Conservation (phyloP, 1,140 invertebrate genomes). For the Neodiprion virginianus region DNA sequence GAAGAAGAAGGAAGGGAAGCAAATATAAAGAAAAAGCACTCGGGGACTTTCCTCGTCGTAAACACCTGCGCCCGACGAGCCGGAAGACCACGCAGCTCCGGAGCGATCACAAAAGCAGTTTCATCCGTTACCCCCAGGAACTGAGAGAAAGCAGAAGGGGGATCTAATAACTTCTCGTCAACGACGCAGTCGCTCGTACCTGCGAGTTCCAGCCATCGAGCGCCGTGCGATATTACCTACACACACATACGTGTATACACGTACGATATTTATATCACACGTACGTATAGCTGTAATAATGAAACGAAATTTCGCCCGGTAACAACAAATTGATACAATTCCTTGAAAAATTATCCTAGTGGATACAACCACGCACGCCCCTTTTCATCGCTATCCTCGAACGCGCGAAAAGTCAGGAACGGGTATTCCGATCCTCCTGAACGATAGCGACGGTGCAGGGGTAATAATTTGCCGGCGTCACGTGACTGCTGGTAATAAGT, state of each 20-base stretch:
- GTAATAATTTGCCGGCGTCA: neutral
- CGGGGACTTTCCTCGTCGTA: constrained; percentile 10
- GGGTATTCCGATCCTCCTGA: neutral
- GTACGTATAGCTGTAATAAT: too few species aligned
- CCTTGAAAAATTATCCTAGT: too few species aligned
- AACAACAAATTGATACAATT: too few species aligned
- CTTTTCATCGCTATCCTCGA: too few species aligned
- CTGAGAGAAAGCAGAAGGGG: neutral
- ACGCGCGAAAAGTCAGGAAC: neutral
- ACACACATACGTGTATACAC: too few species aligned
- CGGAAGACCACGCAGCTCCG: constrained; percentile 7
- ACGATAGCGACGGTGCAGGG: neutral
- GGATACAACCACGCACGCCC: too few species aligned
- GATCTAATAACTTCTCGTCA: constrained; percentile 7
- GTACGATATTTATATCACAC: too few species aligned
- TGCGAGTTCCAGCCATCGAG: too few species aligned
- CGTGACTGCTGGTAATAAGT: constrained; percentile 3
- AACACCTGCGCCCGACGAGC: constrained; percentile 17
- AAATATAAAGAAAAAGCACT: neutral
- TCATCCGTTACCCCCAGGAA: constrained; percentile 4
- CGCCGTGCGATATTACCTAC: too few species aligned
- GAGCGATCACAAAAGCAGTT: constrained; percentile 6
- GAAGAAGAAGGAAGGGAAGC: neutral
- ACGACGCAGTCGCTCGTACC: neutral
- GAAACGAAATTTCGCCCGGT: too few species aligned